Evolutionary conservation across 2,113 vertebrate genomes (phyloP).

Genomic region (Micromys minutus): DNA sequence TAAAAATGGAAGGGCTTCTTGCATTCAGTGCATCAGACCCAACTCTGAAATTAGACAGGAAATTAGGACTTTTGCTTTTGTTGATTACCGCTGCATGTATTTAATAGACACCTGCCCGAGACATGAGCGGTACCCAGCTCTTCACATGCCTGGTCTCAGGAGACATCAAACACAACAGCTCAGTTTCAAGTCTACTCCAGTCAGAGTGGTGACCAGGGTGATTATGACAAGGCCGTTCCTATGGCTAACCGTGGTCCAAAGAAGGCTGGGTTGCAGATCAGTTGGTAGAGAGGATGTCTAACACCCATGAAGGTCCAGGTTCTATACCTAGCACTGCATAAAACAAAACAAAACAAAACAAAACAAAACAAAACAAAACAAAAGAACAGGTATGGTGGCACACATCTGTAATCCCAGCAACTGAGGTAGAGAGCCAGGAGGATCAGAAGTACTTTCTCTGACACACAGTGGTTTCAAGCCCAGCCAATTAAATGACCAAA

Average conservation of each 20-base stretch:
- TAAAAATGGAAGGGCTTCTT: neutral
- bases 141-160: neutral
- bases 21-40: accelerated
- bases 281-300: neutral
- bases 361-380: too few relatives aligned
- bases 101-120: too few relatives aligned
- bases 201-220: neutral
- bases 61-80: too few relatives aligned
- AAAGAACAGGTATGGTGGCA: neutral
- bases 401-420: neutral
- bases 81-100: too few relatives aligned
- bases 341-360: too few relatives aligned
- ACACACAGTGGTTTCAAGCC: neutral
- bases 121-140: too few relatives aligned
- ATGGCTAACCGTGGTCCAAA: neutral
- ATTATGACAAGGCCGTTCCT: neutral
- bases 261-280: neutral
- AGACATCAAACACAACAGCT: neutral
- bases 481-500: neutral
- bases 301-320: neutral
- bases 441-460: neutral
- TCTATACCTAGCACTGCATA: neutral
- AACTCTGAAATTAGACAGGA: too few relatives aligned
- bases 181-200: neutral
- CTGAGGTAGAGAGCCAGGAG: neutral